Conservation (phyloP, 2,888 invertebrate species). For the Ichneumoninae sp. region DNA sequence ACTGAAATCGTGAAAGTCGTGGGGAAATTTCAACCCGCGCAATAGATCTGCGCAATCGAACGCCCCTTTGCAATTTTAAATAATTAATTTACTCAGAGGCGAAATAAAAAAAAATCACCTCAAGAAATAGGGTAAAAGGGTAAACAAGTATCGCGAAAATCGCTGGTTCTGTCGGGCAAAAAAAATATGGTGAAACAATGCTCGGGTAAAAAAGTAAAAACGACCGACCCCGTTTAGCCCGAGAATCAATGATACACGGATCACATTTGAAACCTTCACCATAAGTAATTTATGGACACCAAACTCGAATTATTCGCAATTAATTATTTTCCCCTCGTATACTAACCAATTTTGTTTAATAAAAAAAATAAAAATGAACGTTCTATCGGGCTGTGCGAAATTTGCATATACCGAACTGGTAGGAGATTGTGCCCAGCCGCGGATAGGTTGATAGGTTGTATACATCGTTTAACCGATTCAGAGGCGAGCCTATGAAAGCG, state of each 20-base stretch:
- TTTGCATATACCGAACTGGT: conserved; percentile 49
- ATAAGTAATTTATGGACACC: not conserved
- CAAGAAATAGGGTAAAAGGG: no score
- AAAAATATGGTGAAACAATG: no score
- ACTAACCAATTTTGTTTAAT: not conserved
- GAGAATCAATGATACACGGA: no score
- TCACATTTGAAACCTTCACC: no score
- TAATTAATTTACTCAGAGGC: no score
- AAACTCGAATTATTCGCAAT: no score
- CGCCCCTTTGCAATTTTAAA: not conserved
- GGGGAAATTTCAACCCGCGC: not conserved
- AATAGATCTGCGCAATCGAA: not conserved
- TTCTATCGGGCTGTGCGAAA: not conserved
- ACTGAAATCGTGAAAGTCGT: conserved; percentile 12
- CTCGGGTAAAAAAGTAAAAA: no score
- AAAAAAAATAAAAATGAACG: not conserved
- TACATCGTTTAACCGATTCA: conserved; percentile 75
- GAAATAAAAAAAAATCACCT: no score
- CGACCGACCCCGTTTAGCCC: no score
- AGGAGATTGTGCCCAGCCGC: conserved; percentile 24
- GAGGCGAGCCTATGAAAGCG: conserved; percentile 67
- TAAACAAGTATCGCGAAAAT: no score
- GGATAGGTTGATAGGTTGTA: conserved; percentile 60
- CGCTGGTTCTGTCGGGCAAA: no score
- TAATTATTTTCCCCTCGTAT: not conserved